Evolutionary conservation across 2,797 vertebrate species (phyloP).

Genomic region (Coreius guichenoti): DNA sequence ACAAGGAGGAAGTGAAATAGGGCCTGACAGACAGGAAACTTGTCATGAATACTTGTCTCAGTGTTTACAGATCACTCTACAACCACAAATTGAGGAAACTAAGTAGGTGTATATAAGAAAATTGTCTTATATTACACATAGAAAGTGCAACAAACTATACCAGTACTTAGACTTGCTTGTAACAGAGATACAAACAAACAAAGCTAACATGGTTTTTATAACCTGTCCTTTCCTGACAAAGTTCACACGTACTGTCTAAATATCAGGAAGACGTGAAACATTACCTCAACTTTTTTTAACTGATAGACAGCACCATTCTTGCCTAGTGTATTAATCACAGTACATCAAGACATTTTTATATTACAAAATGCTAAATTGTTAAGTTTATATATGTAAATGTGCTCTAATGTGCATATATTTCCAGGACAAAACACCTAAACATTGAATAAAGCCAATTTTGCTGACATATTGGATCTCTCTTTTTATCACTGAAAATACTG

Average conservation of each 20-base stretch:
- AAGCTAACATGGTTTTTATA: background rate
- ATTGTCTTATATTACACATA: constrained; percentile 1
- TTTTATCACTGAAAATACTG: background rate
- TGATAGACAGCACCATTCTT: no score
- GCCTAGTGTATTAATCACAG: background rate
- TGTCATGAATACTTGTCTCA: constrained; percentile 1
- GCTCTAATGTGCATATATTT: background rate
- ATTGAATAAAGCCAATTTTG: background rate
- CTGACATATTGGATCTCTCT: background rate
- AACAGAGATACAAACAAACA: background rate
- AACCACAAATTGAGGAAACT: constrained; percentile 14
- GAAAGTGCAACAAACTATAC: background rate
- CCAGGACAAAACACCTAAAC: background rate
- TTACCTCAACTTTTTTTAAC: background rate
- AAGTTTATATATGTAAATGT: background rate
- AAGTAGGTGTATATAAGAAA: constrained; percentile 23
- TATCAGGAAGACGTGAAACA: background rate
- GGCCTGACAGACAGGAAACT: constrained; percentile 6
- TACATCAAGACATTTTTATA: background rate
- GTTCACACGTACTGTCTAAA: background rate
- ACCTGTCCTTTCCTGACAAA: background rate
- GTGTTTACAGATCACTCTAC: constrained; percentile 27
- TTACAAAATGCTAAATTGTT: background rate
- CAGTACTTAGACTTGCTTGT: background rate
- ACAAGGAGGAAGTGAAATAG: background rate